These are phyloP conservation scores for Trichoplusia ni DNA, from an alignment of 1,140 invertebrate species.

Conservation along the genomic window DNA sequence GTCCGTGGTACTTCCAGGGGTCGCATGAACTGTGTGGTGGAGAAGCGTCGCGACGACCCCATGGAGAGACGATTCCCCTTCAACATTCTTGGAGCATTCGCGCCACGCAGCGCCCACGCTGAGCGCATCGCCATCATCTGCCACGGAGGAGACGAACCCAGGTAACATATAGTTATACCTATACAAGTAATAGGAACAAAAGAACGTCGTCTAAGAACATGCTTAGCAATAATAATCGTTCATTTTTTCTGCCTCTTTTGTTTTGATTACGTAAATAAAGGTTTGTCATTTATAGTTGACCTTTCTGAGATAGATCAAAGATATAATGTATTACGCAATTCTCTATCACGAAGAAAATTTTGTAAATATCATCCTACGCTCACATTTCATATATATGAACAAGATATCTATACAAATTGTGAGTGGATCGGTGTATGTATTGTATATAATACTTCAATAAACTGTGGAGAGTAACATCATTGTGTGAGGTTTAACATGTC, in stretches of 20 bases:
- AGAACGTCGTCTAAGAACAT: too few species aligned
- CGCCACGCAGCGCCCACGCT: slow-evolving; percentile 85
- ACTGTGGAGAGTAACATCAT: not conserved
- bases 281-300: not conserved
- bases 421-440: too few species aligned
- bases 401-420: too few species aligned
- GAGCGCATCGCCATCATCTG: slow-evolving; percentile 94
- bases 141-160: slow-evolving; percentile 88
- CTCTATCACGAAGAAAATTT: too few species aligned
- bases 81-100: slow-evolving; percentile 84
- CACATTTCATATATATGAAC: too few species aligned
- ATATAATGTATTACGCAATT: not conserved
- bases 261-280: slow-evolving; percentile 4
- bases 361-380: too few species aligned
- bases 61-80: slow-evolving; percentile 87
- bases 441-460: not conserved
- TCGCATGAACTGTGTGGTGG: slow-evolving; percentile 94
- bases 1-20: slow-evolving; percentile 57
- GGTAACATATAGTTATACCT: slow-evolving; percentile 56
- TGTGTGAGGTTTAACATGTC: not conserved
- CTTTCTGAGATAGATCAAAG: not conserved
- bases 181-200: too few species aligned
- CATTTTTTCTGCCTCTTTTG: not conserved
- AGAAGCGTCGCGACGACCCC: slow-evolving; percentile 89
- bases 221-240: too few species aligned